Evolutionary conservation across 2,797 vertebrate species (phyloP).

Genomic region (Danio albolineatus): DNA sequence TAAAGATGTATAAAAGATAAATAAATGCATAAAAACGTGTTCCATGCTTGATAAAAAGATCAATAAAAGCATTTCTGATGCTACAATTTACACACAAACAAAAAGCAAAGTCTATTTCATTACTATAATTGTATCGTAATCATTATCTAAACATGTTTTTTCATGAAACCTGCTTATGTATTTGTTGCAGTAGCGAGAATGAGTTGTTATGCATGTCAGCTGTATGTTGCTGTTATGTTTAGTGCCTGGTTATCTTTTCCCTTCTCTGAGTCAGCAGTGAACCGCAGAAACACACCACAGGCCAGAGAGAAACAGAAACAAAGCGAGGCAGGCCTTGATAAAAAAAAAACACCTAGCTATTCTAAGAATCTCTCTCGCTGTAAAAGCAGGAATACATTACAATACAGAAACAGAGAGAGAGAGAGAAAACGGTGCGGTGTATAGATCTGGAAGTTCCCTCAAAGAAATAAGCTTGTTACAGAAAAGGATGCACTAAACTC

Average conservation of each 20-base stretch:
- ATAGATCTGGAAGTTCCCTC: background rate
- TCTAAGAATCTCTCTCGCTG: background rate
- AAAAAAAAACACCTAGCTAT: conserved; percentile 25
- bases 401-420: background rate
- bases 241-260: conserved; percentile 3
- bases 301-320: conserved; percentile 1
- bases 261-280: conserved; percentile 32
- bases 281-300: conserved; percentile 2
- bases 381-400: conserved; percentile 16
- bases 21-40: too few species aligned
- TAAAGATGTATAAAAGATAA: too few species aligned
- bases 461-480: background rate
- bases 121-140: background rate
- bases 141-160: background rate
- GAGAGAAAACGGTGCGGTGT: background rate
- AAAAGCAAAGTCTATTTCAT: background rate
- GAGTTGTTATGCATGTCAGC: background rate
- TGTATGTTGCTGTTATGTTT: conserved; percentile 5
- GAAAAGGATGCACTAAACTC: background rate
- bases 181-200: background rate
- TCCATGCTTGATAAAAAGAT: too few species aligned
- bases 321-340: background rate
- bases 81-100: too few species aligned
- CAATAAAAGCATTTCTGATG: too few species aligned
- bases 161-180: background rate